Percentiles rank a stretch among this genome's conserved stretches.
phyloP scores from a whole-genome alignment of 2,888 invertebrate species.

The Caenorhabditis imperialis region DNA sequence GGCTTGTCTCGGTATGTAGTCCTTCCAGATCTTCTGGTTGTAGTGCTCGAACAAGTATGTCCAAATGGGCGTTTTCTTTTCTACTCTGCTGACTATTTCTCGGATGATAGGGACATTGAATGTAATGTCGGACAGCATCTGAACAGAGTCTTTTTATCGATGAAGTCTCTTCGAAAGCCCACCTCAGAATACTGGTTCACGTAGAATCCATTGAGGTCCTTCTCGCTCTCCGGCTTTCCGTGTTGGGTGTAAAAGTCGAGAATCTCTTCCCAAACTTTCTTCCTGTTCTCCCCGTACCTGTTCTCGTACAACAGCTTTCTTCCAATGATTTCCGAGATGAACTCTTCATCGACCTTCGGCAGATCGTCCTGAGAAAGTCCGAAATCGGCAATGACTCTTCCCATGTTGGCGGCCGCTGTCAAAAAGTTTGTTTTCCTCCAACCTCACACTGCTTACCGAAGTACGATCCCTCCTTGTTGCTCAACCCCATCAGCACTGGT shows the following conservation, averaged over 20 bases:
- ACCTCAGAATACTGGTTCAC: constrained; percentile 34
- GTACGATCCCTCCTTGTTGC: constrained; percentile 63
- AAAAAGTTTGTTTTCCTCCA: neutral
- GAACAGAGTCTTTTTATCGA: too few species aligned
- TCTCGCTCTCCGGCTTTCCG: constrained; percentile 22
- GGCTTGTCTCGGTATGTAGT: constrained; percentile 39
- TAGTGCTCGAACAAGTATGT: constrained; percentile 53
- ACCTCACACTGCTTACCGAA: constrained; percentile 55
- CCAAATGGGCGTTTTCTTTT: constrained; percentile 41
- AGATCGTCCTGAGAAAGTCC: constrained; percentile 21
- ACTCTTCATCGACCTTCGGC: constrained; percentile 33
- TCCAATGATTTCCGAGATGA: constrained; percentile 30
- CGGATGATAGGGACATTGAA: constrained; percentile 52
- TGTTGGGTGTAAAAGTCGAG: constrained; percentile 24
- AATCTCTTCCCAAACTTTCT: constrained; percentile 38
- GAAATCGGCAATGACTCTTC: constrained; percentile 43
- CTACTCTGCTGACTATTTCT: constrained; percentile 38
- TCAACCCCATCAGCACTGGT: constrained; percentile 67
- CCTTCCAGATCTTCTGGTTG: constrained; percentile 43
- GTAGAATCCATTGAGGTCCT: constrained; percentile 15
- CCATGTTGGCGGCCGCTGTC: constrained; percentile 39
- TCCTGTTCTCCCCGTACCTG: constrained; percentile 32
- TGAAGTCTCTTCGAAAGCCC: neutral
- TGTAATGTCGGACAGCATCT: constrained; percentile 48
- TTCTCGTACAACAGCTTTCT: constrained; percentile 42